These are phyloP conservation scores for Rachycentron canadum DNA, from an alignment of 2,797 vertebrate genomes.

Conservation along the genomic window DNA sequence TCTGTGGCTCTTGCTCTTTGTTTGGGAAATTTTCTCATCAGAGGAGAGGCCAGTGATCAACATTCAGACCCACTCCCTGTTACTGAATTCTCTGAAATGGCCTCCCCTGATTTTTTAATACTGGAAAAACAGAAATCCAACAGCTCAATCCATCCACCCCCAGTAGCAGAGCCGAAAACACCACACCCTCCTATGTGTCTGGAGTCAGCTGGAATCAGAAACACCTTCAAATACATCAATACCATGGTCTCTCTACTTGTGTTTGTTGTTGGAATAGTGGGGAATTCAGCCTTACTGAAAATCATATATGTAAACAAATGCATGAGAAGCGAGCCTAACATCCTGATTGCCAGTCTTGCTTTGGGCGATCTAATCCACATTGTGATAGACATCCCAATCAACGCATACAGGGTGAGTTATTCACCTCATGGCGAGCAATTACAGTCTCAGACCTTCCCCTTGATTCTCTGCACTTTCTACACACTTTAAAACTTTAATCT, in stretches of 20 bases:
- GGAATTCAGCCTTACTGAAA: constrained; percentile 89
- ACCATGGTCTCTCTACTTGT: constrained; percentile 89
- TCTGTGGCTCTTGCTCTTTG: constrained; percentile 68
- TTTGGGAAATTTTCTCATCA: constrained; percentile 70
- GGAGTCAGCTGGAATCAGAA: constrained; percentile 83
- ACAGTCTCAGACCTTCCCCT: constrained; percentile 8
- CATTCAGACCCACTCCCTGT: constrained; percentile 55
- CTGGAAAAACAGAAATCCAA: constrained; percentile 68
- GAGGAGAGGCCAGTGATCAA: constrained; percentile 58
- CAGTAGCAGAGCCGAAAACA: constrained; percentile 57
- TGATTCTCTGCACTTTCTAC: constrained; percentile 24
- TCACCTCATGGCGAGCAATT: constrained; percentile 29
- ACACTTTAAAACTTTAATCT: constrained; percentile 46
- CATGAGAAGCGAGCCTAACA: constrained; percentile 93
- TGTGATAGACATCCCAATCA: constrained; percentile 93
- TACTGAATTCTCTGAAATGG: constrained; percentile 57
- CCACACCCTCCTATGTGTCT: constrained; percentile 84
- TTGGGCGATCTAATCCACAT: constrained; percentile 93
- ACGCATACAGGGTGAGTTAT: constrained; percentile 91
- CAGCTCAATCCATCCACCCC: constrained; percentile 62
- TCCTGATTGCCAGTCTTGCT: constrained; percentile 93
- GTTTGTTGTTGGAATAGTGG: constrained; percentile 91
- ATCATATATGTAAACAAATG: constrained; percentile 95
- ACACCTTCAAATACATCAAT: constrained; percentile 92
- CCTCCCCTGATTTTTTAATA: constrained; percentile 56